Base-by-base conservation (phyloP, 2,888 invertebrate genomes). In the Lasioglossum marginatum region DNA sequence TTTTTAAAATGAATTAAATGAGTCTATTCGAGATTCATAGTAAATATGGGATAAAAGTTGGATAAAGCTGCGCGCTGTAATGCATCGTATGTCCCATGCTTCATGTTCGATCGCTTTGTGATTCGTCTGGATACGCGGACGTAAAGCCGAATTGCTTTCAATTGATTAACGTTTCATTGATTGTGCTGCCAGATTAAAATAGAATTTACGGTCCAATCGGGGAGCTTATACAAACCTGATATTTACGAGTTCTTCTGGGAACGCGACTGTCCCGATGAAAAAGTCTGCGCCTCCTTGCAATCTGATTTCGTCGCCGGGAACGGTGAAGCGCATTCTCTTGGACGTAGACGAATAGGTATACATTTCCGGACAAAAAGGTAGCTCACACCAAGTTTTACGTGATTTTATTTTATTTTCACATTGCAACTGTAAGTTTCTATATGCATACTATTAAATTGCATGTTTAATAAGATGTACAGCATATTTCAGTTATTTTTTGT, bases 141-240 rank as follows among this genome's bases (percentile, higher is more conserved):
- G 27, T 4, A 31, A 48, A 14, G 19, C 27, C 76, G 23, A 52
- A 74, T 79, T 52, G 52, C 43, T 31, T 60, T 16, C 72, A 78
- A 73, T 76, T 84, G 79, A 74, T 85, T 66, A 79, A 77, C 76
- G 72, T 75, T 77, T 77, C 74, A 68, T 84, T 75, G 48, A 71
- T 72, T 76, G 52, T 37, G 48, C n/a, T 43, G 16, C 23, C 71
- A 23, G 79, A 86, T 76, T 79, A 75, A 87, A 85, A 72, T 75
- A 68, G 48, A 60, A 82, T 87, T 87, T 82, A 74, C 60, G 31
- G n/a, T 27, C 60, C 40, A 40, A 73, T 63, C 37, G 45, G 23
- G 4, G 43, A 63, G 63, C n/a, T 74, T 60, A 77, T 43, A 63
- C 16, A 16, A 68, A 37, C 68, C 6, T 12, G 79, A 80, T 43